Evolutionary conservation across 2,113 vertebrate species (phyloP).

Genomic region (Glaucomys volans): DNA sequence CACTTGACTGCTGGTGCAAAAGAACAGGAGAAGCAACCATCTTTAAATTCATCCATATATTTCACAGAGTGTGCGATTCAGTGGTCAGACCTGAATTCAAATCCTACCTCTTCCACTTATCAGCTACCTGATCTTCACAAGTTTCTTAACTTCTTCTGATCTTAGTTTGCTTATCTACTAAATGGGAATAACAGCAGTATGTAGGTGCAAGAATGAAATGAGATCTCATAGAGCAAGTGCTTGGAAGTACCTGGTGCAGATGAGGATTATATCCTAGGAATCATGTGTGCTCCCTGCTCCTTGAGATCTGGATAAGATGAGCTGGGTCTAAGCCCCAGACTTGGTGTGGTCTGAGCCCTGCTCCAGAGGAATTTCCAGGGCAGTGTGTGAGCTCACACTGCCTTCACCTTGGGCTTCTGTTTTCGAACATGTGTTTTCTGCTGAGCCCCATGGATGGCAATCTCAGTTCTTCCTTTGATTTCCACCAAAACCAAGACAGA

Average conservation of each 20-base stretch:
- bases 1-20: background rate
- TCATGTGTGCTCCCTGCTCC: background rate
- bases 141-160: background rate
- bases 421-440: background rate
- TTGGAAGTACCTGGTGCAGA: background rate
- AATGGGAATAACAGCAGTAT: background rate
- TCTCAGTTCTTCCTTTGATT: conserved; percentile 62
- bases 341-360: background rate
- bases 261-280: background rate
- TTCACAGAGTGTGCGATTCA: background rate
- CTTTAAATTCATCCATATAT: background rate
- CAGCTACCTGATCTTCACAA: background rate
- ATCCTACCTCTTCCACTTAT: background rate
- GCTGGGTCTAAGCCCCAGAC: background rate
- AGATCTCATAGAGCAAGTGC: background rate
- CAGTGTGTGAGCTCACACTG: background rate
- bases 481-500: conserved; percentile 66
- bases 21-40: background rate
- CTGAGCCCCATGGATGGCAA: background rate
- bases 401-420: background rate
- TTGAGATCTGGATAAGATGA: background rate
- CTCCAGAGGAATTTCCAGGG: background rate
- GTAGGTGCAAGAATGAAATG: background rate
- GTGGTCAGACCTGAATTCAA: background rate
- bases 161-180: background rate